phyloP scores from a whole-genome alignment of 2,888 invertebrate species.

The Agrotis clavis region DNA sequence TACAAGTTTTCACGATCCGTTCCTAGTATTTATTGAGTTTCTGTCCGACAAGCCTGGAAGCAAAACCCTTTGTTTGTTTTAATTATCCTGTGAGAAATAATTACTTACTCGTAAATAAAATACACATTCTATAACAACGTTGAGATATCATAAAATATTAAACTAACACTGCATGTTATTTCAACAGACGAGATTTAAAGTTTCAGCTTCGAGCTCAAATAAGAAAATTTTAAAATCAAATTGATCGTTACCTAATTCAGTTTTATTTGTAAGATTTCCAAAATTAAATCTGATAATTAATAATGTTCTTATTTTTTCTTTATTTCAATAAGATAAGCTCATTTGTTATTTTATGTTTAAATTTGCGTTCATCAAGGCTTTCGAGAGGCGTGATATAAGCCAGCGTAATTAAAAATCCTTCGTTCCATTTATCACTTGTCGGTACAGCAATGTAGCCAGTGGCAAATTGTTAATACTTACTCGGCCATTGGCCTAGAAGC shows the following conservation, averaged over 20 bases:
- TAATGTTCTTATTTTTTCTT: neutral
- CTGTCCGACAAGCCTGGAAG: slow-evolving; percentile 15
- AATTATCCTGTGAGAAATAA: slow-evolving; percentile 38
- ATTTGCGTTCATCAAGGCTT: slow-evolving; percentile 27
- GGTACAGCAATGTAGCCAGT: slow-evolving; percentile 5
- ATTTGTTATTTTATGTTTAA: slow-evolving; percentile 18
- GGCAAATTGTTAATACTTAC: slow-evolving; percentile 32
- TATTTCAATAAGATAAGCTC: slow-evolving; percentile 7
- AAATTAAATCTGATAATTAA: slow-evolving; percentile 13
- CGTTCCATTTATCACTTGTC: slow-evolving; percentile 41
- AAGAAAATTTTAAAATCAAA: slow-evolving; percentile 25
- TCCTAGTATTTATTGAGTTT: slow-evolving; percentile 61
- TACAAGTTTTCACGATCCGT: slow-evolving; percentile 70
- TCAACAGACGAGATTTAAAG: slow-evolving; percentile 15
- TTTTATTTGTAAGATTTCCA: slow-evolving; percentile 1
- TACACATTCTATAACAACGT: slow-evolving; percentile 1
- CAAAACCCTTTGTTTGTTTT: slow-evolving; percentile 47
- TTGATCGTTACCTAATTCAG: slow-evolving; percentile 19
- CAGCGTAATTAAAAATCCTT: slow-evolving; percentile 38
- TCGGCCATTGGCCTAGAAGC: neutral
- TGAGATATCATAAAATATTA: slow-evolving; percentile 14
- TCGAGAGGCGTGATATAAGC: slow-evolving; percentile 12
- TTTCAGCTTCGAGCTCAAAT: slow-evolving; percentile 28
- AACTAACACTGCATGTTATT: slow-evolving; percentile 30
- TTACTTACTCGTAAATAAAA: slow-evolving; percentile 13